phyloP scores from a whole-genome alignment of 2,888 invertebrate genomes.

The Resseliella maxima region DNA sequence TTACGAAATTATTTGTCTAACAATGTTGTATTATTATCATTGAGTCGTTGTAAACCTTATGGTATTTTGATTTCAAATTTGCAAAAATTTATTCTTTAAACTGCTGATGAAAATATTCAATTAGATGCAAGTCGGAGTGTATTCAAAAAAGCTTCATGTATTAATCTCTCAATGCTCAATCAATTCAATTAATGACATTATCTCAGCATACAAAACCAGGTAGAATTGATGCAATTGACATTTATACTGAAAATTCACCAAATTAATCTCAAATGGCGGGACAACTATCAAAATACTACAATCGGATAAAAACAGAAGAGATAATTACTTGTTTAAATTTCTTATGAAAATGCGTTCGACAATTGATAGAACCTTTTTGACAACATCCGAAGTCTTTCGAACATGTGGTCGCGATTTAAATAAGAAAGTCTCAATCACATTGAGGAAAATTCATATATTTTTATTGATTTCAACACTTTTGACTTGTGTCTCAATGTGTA shows the following conservation, averaged over 20 bases:
- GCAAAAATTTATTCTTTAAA: too few relatives aligned
- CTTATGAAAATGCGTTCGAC: conserved; percentile 35
- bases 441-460: conserved; percentile 56
- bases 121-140: not conserved
- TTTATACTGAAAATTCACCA: not conserved
- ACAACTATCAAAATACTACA: not conserved
- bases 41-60: too few relatives aligned
- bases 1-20: too few relatives aligned
- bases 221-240: not conserved
- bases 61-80: too few relatives aligned
- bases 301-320: not conserved
- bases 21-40: too few relatives aligned
- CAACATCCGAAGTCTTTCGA: not conserved
- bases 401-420: not conserved
- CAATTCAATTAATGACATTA: not conserved
- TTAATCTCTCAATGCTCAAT: not conserved
- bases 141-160: not conserved
- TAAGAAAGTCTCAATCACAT: not conserved
- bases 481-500: conserved; percentile 59
- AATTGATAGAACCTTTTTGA: not conserved
- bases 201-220: not conserved
- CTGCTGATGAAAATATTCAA: conserved; percentile 2
- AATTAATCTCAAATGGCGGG: conserved; percentile 12
- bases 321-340: not conserved
- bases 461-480: conserved; percentile 60